Percentiles rank a stretch among this genome's conserved stretches.
Evolutionary conservation across 2,888 invertebrate species (phyloP).

Genomic region (Chloromyia formosa): DNA sequence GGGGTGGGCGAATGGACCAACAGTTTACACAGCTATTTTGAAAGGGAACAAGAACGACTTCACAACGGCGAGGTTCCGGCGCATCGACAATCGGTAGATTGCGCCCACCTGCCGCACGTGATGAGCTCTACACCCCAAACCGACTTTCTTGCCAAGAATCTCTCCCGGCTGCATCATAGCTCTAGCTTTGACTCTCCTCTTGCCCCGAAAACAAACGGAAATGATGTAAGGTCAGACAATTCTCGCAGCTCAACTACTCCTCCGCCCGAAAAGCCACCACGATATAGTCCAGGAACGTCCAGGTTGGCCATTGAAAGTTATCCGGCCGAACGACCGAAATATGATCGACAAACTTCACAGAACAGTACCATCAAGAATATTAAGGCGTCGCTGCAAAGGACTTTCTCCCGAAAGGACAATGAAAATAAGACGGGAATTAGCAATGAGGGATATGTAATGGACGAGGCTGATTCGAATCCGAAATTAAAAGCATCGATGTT

Average conservation of each 20-base stretch:
- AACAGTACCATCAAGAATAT: constrained; percentile 58
- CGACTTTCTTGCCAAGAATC: constrained; percentile 59
- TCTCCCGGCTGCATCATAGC: constrained; percentile 55
- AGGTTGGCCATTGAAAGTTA: constrained; percentile 44
- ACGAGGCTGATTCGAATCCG: constrained; percentile 56
- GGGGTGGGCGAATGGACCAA: constrained; percentile 96
- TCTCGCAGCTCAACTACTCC: neutral
- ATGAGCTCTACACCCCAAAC: constrained; percentile 58
- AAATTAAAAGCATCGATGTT: constrained; percentile 65
- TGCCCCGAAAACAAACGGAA: constrained; percentile 45
- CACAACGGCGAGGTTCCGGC: constrained; percentile 72
- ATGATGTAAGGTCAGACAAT: constrained; percentile 45
- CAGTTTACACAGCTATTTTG: constrained; percentile 84
- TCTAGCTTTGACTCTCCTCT: constrained; percentile 53
- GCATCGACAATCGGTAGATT: constrained; percentile 54
- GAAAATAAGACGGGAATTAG: constrained; percentile 52
- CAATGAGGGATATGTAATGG: constrained; percentile 59
- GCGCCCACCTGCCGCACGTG: constrained; percentile 53
- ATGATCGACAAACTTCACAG: constrained; percentile 51
- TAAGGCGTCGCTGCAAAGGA: constrained; percentile 65
- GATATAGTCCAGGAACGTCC: constrained; percentile 47
- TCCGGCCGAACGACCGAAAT: constrained; percentile 30
- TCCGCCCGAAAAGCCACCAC: constrained; percentile 41
- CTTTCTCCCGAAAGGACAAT: constrained; percentile 65
- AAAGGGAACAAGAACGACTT: constrained; percentile 78